These are phyloP conservation scores for Apteryx owenii DNA, from an alignment of 2,113 vertebrate genomes.

Conservation along the genomic window DNA sequence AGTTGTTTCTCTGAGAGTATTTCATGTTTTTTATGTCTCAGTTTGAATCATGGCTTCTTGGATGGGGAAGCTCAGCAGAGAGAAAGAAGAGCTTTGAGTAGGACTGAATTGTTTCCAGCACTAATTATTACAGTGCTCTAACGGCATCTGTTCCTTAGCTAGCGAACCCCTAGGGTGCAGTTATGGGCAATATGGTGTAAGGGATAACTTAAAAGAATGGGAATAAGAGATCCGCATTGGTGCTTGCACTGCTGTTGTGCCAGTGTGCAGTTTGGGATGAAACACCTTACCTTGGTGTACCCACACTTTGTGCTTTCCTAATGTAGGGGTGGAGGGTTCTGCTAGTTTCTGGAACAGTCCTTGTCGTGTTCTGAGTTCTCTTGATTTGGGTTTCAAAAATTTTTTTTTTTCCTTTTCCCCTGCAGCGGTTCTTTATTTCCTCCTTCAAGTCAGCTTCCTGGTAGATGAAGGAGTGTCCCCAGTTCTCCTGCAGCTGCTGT, in stretches of 20 bases:
- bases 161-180: not conserved
- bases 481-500: slow-evolving; percentile 94
- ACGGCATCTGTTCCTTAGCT: not conserved
- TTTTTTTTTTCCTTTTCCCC: not conserved
- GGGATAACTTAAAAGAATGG: not conserved
- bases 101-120: not conserved
- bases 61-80: not conserved
- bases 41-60: not conserved
- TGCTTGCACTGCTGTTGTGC: not conserved
- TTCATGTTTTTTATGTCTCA: accelerated
- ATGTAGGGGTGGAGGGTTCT: not conserved
- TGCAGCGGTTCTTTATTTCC: slow-evolving; percentile 94
- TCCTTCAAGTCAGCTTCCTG: slow-evolving; percentile 98
- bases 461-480: slow-evolving; percentile 97
- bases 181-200: not conserved
- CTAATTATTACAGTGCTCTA: not conserved
- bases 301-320: not conserved
- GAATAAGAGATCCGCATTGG: not conserved
- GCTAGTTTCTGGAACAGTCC: not conserved
- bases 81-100: not conserved
- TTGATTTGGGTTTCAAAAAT: not conserved
- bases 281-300: not conserved
- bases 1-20: slow-evolving; percentile 57
- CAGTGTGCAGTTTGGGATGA: not conserved
- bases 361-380: not conserved